Evolutionary conservation across 2,888 invertebrate species (phyloP).

Genomic region (Hypsopygia costalis): DNA sequence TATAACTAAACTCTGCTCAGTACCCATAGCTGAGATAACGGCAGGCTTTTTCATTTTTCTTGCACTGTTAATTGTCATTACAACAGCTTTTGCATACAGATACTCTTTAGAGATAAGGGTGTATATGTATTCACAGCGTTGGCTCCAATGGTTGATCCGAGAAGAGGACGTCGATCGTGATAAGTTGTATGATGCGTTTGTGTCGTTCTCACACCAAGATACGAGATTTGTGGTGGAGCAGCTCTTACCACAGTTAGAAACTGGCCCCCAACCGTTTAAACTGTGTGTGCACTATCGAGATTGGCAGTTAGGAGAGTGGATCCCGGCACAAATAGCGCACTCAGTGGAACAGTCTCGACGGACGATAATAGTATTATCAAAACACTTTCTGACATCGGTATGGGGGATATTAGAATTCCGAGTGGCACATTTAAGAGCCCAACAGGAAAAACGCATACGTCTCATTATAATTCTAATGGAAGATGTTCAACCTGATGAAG

Average conservation of each 20-base stretch:
- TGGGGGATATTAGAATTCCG: slow-evolving; percentile 83
- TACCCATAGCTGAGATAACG: slow-evolving; percentile 12
- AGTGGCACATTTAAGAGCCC: slow-evolving; percentile 72
- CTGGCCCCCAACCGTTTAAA: slow-evolving; percentile 54
- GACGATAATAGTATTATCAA: slow-evolving; percentile 29
- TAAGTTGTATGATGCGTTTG: slow-evolving; percentile 86
- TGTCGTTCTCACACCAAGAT: slow-evolving; percentile 89
- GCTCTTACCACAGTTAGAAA: slow-evolving; percentile 84
- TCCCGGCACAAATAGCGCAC: slow-evolving; percentile 84
- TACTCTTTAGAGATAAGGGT: slow-evolving; percentile 25
- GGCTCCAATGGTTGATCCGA: slow-evolving; percentile 17
- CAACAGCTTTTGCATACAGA: slow-evolving; percentile 14
- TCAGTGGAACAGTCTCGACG: slow-evolving; percentile 85
- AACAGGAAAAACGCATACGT: slow-evolving; percentile 77
- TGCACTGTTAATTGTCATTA: slow-evolving; percentile 7
- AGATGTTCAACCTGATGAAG: slow-evolving; percentile 72
- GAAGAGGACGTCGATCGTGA: slow-evolving; percentile 25
- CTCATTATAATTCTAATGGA: slow-evolving; percentile 87
- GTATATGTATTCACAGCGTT: slow-evolving; percentile 20
- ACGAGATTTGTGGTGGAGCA: slow-evolving; percentile 84
- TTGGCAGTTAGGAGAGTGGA: slow-evolving; percentile 87
- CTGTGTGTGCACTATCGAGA: slow-evolving; percentile 87
- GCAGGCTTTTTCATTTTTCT: slow-evolving; percentile 19
- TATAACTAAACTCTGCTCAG: slow-evolving; percentile 25
- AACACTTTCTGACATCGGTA: slow-evolving; percentile 50